A percentile compares a stretch with the other conserved stretches of the same genome.
Evolutionary conservation across 2,797 vertebrate genomes (phyloP).

Genomic region (Xenentodon cancila): DNA sequence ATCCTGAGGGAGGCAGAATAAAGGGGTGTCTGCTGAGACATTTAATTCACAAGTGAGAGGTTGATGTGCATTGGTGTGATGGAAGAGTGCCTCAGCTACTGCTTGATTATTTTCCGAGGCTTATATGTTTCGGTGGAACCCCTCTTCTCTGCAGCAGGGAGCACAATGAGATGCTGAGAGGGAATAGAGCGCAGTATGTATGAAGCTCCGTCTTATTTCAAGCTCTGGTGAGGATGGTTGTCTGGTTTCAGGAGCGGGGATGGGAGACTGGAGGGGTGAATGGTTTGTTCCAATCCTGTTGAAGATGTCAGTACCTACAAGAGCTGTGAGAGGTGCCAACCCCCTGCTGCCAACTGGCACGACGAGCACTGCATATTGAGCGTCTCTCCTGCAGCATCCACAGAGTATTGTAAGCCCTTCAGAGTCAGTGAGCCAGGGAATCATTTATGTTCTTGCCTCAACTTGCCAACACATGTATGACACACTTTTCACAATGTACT

Average conservation of each 20-base stretch:
- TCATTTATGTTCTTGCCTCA: constrained; percentile 58
- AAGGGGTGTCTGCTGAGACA: constrained; percentile 55
- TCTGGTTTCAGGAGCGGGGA: constrained; percentile 29
- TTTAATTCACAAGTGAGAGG: constrained; percentile 60
- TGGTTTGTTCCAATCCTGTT: constrained; percentile 61
- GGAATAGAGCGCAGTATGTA: constrained; percentile 40
- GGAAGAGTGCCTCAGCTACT: constrained; percentile 43
- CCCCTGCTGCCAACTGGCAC: constrained; percentile 73
- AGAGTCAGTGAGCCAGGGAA: constrained; percentile 62
- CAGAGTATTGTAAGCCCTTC: constrained; percentile 41
- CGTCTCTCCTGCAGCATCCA: constrained; percentile 48
- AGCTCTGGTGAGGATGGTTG: constrained; percentile 63
- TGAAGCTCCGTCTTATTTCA: constrained; percentile 62
- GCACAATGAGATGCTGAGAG: constrained; percentile 67
- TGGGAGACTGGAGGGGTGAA: constrained; percentile 26
- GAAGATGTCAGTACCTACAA: constrained; percentile 72
- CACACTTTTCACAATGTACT: constrained; percentile 40
- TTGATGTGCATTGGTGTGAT: constrained; percentile 48
- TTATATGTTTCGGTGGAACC: constrained; percentile 34
- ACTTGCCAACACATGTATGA: constrained; percentile 58
- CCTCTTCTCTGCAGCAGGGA: constrained; percentile 56
- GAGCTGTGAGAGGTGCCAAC: constrained; percentile 60
- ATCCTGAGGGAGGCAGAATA: constrained; percentile 38
- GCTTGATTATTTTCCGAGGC: constrained; percentile 52
- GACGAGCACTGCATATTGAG: constrained; percentile 50